Conservation (phyloP, 2,888 invertebrate species). For the Carcina quercana region DNA sequence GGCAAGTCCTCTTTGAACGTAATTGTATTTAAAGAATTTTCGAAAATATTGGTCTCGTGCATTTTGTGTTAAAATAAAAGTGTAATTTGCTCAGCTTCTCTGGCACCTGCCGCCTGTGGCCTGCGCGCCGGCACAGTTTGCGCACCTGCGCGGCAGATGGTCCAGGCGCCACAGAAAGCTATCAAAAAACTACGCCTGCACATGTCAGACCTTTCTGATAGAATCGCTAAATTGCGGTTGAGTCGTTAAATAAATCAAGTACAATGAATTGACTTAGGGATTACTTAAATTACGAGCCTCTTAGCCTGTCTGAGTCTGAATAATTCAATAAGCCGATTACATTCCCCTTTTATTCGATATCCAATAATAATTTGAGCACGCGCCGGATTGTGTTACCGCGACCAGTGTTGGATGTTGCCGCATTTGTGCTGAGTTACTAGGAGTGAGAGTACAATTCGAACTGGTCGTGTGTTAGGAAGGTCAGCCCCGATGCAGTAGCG, state of each 20-base stretch:
- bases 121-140: constrained; percentile 17
- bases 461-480: constrained; percentile 20
- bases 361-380: constrained; percentile 20
- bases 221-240: neutral
- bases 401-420: neutral
- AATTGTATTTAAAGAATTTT: no score
- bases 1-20: no score
- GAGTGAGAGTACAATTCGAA: neutral
- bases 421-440: neutral
- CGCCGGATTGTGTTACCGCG: constrained; percentile 10
- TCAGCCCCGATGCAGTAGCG: constrained; percentile 15
- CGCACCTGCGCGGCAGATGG: constrained; percentile 41
- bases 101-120: constrained; percentile 21
- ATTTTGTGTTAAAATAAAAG: no score
- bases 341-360: constrained; percentile 10
- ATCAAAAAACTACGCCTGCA: constrained; percentile 7
- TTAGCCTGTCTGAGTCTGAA: constrained; percentile 15
- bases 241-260: constrained; percentile 5
- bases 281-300: constrained; percentile 9
- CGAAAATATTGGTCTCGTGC: no score
- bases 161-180: constrained; percentile 20
- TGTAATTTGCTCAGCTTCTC: no score
- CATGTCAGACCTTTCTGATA: constrained; percentile 4
- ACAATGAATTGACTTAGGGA: constrained; percentile 4
- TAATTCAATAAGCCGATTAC: constrained; percentile 20